Evolutionary conservation across 2,797 vertebrate species (phyloP), one percentile per base, ranked within the genome.

Genomic region (Rhincodon typus): DNA sequence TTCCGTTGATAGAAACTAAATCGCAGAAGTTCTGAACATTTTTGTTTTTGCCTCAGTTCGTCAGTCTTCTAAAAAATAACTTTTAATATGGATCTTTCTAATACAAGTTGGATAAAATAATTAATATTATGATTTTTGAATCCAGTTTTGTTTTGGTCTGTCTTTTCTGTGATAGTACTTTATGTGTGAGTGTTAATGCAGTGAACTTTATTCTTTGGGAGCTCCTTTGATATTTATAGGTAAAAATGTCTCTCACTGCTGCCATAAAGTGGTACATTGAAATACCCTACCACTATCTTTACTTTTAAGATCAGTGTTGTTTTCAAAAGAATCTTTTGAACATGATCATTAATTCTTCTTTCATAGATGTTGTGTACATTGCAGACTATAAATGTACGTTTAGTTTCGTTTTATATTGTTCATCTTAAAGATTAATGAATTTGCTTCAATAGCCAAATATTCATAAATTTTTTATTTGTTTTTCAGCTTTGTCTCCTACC

Each of bases 401-500:
- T 79, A 1, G n/a, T 79, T 79, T 77, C 69, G 3, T 74, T 82
- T 82, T 82, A 42, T 30, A 42, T 82, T 82, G 46, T 50, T 50
- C 46, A 1, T 50, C 46, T 50, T 19, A 2, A 50, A 86, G 15
- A 50, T 86, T 86, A 86, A 86, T 86, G 8, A 25, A 2, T 27
- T 21, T 66, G 57, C 13, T 67, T 67, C 62, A 62, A 34, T 23
- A 57, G 6, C 34, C 66, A 91, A 86, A 67, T 21, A n/a, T 34
- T 66, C 34, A 46, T 8, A 12, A 94, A 96, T 42, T 0, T 0
- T 95, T 62, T 84, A 42, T 96, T 94, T 17, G 82, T 27, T 96
- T 69, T 90, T 96, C 42, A 96, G 95, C 66, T n/a, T 96, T 82
- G 10, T 0, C 17, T 34, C 90, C 94, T 19, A 0, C 19, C 30